These are phyloP conservation scores for Gryllus longicercus DNA, from an alignment of 2,888 invertebrate species.

Conservation along the genomic window DNA sequence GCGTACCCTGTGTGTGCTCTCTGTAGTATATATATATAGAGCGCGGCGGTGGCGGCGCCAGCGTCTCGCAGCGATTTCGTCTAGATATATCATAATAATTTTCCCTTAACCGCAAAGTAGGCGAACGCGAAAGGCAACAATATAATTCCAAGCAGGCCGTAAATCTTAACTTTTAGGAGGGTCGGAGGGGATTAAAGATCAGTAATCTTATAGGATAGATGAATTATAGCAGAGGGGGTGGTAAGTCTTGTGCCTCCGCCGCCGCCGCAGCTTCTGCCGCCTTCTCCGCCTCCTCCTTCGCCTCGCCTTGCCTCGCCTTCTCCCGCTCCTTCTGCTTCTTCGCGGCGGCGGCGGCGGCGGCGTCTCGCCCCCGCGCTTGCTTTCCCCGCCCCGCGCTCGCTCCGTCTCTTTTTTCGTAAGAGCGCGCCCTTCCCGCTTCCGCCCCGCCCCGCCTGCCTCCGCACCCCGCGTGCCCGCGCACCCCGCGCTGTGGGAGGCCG, in stretches of 20 bases:
- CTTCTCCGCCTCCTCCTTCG: background rate
- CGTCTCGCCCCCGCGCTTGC: background rate
- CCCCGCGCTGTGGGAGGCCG: background rate
- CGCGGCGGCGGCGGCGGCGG: too few relatives aligned
- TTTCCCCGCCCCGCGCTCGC: background rate
- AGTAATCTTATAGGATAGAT: constrained; percentile 68
- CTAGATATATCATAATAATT: constrained; percentile 55
- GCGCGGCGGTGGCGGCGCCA: constrained; percentile 32
- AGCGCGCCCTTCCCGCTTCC: background rate
- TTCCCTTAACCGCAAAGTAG: constrained; percentile 36
- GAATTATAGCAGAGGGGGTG: constrained; percentile 53
- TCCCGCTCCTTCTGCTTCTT: background rate
- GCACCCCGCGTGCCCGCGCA: background rate
- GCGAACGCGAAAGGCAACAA: constrained; percentile 48
- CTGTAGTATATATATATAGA: background rate
- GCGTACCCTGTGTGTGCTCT: constrained; percentile 20
- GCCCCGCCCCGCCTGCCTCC: background rate
- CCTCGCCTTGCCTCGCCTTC: background rate
- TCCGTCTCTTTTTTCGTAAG: constrained; percentile 6
- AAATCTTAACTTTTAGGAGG: constrained; percentile 71
- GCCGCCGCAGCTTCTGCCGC: background rate
- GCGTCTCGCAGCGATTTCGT: constrained; percentile 47
- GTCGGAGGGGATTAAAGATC: constrained; percentile 69
- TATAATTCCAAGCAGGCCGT: constrained; percentile 64
- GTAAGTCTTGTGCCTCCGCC: constrained; percentile 24